Evolutionary conservation across 2,888 invertebrate genomes (phyloP), one percentile per base, ranked within the genome.

Genomic region (Allacma fusca): DNA sequence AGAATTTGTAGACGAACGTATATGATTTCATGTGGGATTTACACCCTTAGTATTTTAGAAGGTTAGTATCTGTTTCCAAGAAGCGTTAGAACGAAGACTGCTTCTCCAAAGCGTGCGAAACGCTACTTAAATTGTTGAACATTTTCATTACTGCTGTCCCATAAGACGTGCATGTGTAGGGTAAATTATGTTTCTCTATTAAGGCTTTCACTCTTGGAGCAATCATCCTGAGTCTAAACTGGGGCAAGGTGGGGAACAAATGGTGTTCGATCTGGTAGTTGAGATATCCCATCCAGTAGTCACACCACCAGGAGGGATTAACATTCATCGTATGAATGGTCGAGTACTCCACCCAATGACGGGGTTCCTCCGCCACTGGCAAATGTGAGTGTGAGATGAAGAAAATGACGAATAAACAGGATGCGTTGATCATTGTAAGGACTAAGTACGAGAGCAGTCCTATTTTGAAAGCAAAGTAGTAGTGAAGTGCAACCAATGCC

Each of bases 221-320:
- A 16, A 75, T 70, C 28, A 34, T 2, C 23, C 24, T 67, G 43
- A 69, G 57, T 1, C 75, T 67, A 43, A 75, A 78, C n/a, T 78
- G 78, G 0, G 78, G 78, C 75, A 78, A 75, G 12, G 78, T 75
- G 1, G 78, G 78, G 64, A 78, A 78, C 1, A 78, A 44, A 70
- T 78, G 78, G 43, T 78, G 78, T 24, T 78, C 78, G 24, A 78
- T 78, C 62, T 78, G 78, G 26, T 29, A 78, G n/a, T 78, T 78
- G 19, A 78, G 29, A 62, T 75, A 78, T n/a, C 78, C 78, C 75
- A 75, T 78, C 59, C 67, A 68, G 69, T 69, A 78, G 29, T 75
- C 68, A 29, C 68, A 75, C 34, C 50, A 70, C 70, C 69, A 67
- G 16, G 75, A 70, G 1, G 74, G 75, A 1, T 74, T n/a, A 23